phyloP scores from a whole-genome alignment of 2,888 invertebrate species.

The Temnothorax rugatulus region DNA sequence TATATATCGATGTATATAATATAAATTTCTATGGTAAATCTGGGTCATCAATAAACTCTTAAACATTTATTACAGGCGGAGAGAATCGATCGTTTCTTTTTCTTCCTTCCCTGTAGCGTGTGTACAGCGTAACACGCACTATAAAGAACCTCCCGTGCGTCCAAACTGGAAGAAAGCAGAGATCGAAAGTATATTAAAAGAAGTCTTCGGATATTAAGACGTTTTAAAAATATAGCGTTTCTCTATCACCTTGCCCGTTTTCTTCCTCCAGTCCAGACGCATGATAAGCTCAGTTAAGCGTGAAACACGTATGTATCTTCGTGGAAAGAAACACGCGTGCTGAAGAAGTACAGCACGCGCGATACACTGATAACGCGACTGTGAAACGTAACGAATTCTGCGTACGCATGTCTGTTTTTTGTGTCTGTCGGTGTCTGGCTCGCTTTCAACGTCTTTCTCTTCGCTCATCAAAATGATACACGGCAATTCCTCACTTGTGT shows the following conservation, averaged over 20 bases:
- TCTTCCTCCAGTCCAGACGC: not conserved
- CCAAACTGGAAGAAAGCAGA: not conserved
- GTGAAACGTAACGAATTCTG: slow-evolving; percentile 37
- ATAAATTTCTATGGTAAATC: slow-evolving; percentile 74
- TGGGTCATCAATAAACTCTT: slow-evolving; percentile 71
- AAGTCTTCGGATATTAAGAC: not conserved
- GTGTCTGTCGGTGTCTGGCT: slow-evolving; percentile 20
- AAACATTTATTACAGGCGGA: slow-evolving; percentile 73
- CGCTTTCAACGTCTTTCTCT: slow-evolving; percentile 58
- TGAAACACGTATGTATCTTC: slow-evolving; percentile 6
- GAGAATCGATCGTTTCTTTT: slow-evolving; percentile 71
- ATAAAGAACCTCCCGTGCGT: not conserved
- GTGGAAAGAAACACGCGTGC: slow-evolving; percentile 6
- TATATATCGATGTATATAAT: slow-evolving; percentile 69
- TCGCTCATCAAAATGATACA: slow-evolving; percentile 74
- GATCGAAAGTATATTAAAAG: not conserved
- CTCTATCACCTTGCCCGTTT: not conserved
- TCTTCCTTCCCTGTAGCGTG: slow-evolving; percentile 46
- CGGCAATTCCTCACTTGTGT: slow-evolving; percentile 84
- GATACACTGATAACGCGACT: not conserved
- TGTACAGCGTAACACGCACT: slow-evolving; percentile 8
- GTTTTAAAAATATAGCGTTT: slow-evolving; percentile 23
- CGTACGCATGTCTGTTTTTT: slow-evolving; percentile 23
- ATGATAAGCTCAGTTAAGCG: not conserved
- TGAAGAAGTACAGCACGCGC: not conserved